Conservation (phyloP, 2,797 vertebrate species). For the Loriculus beryllinus region DNA sequence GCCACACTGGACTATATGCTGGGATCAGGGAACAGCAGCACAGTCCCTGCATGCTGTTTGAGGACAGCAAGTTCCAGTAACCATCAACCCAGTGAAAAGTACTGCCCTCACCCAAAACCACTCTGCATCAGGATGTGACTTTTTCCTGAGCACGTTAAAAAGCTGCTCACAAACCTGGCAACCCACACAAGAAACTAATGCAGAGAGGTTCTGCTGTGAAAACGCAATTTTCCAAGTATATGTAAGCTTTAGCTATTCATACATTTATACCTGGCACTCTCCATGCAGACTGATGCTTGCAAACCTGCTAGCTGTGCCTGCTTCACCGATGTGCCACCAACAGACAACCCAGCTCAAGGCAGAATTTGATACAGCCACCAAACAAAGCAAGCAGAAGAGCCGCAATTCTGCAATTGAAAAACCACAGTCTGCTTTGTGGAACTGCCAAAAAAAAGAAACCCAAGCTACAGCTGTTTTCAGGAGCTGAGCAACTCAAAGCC, state of each 20-base stretch:
- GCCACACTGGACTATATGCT: neutral
- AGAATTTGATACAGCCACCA: neutral
- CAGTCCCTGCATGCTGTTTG: accelerated
- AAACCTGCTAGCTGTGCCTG: neutral
- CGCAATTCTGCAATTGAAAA: neutral
- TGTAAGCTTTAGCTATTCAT: neutral
- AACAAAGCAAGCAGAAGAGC: neutral
- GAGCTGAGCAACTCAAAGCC: neutral
- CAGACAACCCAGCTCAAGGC: neutral
- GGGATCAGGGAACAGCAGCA: neutral
- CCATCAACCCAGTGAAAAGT: neutral
- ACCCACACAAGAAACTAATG: accelerated
- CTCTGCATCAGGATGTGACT: neutral
- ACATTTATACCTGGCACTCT: neutral
- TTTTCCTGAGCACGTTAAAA: neutral
- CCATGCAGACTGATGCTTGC: neutral
- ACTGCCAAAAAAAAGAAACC: neutral
- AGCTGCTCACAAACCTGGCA: neutral
- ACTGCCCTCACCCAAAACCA: neutral
- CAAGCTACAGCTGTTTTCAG: neutral
- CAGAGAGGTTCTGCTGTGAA: neutral
- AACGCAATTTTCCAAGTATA: neutral
- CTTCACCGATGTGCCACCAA: accelerated
- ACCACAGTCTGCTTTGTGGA: neutral
- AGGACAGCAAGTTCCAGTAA: neutral